phyloP scores from a whole-genome alignment of 2,888 invertebrate genomes.

The Callyntrura sp. region DNA sequence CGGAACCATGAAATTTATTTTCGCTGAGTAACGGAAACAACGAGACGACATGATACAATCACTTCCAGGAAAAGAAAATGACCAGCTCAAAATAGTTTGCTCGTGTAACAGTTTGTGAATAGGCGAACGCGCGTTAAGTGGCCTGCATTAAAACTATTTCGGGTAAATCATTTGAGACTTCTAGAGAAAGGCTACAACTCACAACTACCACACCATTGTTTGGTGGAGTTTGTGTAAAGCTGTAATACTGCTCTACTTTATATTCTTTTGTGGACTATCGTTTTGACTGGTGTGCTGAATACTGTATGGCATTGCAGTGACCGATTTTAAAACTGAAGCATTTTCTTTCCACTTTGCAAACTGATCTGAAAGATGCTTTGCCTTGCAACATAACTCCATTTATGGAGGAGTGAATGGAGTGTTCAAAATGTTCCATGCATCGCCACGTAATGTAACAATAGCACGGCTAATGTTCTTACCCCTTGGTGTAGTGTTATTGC shows the following conservation, averaged over 20 bases:
- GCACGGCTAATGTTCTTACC: neutral
- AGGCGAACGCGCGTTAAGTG: neutral
- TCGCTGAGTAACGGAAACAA: neutral
- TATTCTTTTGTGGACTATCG: neutral
- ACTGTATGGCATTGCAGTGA: too few species aligned
- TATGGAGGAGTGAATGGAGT: conserved; percentile 47
- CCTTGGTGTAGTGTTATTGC: too few species aligned
- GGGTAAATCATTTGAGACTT: conserved; percentile 6
- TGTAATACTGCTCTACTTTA: conserved; percentile 29
- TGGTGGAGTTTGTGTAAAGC: neutral
- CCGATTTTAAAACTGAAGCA: conserved; percentile 20
- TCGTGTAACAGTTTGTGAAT: conserved; percentile 4
- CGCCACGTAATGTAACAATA: conserved; percentile 45
- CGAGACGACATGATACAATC: neutral
- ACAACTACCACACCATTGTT: too few species aligned
- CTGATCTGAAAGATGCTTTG: neutral
- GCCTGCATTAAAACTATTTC: neutral
- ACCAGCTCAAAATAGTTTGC: neutral
- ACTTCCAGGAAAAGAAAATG: neutral
- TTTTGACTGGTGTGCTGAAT: too few species aligned
- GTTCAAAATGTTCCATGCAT: conserved; percentile 62
- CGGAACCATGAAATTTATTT: conserved; percentile 9
- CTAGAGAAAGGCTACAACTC: neutral
- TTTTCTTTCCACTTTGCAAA: neutral
- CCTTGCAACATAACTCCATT: conserved; percentile 41